Evolutionary conservation across 2,888 invertebrate genomes (phyloP).

Genomic region (Acholoe squamosa): DNA sequence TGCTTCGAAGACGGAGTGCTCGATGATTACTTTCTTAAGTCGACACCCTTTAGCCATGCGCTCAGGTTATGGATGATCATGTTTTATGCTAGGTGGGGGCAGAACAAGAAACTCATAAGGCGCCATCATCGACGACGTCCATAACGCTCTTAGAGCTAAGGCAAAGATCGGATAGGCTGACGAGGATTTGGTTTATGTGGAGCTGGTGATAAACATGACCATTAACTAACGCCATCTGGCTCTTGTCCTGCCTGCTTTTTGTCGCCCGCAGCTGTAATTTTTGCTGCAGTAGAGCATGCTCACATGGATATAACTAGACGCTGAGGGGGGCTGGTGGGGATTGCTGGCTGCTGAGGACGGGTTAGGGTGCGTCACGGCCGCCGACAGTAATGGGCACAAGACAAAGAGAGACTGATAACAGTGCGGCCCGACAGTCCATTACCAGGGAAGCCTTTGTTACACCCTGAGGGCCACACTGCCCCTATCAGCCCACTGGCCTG

Average conservation of each 20-base stretch:
- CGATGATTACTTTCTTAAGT: constrained; percentile 58
- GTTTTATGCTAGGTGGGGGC: constrained; percentile 30
- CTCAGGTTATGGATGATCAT: constrained; percentile 60
- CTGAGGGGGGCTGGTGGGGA: not conserved
- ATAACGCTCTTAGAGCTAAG: not conserved
- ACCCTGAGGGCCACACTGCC: constrained; percentile 25
- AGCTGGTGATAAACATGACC: constrained; percentile 11
- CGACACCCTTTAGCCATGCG: constrained; percentile 45
- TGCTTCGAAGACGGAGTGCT: constrained; percentile 5
- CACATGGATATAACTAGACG: not conserved
- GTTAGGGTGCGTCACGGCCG: not conserved
- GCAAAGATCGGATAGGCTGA: not conserved
- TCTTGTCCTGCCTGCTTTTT: constrained; percentile 26
- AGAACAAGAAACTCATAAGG: constrained; percentile 39
- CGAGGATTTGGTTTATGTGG: not conserved
- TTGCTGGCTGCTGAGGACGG: not conserved
- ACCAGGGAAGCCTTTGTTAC: constrained; percentile 45
- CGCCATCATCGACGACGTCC: not conserved
- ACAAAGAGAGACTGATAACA: constrained; percentile 56
- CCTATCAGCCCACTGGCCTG: constrained; percentile 1
- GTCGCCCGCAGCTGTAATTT: not conserved
- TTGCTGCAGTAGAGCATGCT: not conserved
- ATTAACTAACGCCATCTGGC: constrained; percentile 46
- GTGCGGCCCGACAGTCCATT: constrained; percentile 34
- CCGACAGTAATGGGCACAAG: constrained; percentile 26